These are phyloP conservation scores for Bovichtus variegatus DNA, from an alignment of 2,797 vertebrate species.

Conservation along the genomic window DNA sequence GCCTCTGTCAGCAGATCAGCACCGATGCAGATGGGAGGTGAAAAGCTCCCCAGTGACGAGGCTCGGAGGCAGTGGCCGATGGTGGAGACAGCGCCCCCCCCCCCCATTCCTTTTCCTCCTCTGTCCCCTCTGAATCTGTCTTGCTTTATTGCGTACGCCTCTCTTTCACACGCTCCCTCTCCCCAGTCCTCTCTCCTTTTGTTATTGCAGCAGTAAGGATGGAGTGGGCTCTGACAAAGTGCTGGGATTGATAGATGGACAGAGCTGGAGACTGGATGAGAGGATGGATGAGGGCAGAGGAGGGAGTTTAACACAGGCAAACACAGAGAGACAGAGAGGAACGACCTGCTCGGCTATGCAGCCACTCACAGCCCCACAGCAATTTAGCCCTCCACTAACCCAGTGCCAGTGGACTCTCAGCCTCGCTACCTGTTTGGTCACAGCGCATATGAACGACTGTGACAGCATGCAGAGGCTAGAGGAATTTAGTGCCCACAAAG, in stretches of 20 bases:
- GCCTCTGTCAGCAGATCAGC: constrained; percentile 91
- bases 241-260: constrained; percentile 98
- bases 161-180: constrained; percentile 32
- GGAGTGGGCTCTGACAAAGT: constrained; percentile 99
- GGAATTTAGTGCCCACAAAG: constrained; percentile 38
- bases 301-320: constrained; percentile 98
- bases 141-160: constrained; percentile 60
- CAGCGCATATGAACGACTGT: constrained; percentile 82
- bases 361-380: constrained; percentile 91
- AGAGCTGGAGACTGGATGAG: constrained; percentile 96
- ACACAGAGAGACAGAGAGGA: constrained; percentile 98
- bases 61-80: constrained; percentile 34
- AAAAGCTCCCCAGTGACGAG: constrained; percentile 88
- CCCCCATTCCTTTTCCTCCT: constrained; percentile 24
- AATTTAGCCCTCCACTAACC: constrained; percentile 96
- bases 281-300: constrained; percentile 96
- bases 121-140: constrained; percentile 57
- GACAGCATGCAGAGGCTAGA: constrained; percentile 84
- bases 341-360: constrained; percentile 95
- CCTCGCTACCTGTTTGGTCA: constrained; percentile 88
- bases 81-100: constrained; percentile 39
- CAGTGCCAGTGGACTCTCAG: constrained; percentile 88
- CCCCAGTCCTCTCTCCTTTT: constrained; percentile 69
- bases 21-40: constrained; percentile 89
- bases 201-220: constrained; percentile 90